A percentile compares a stretch with the other conserved stretches of the same genome.
These are phyloP conservation scores for Sylvicapra grimmia DNA, from an alignment of 2,113 vertebrate species.

Conservation along the genomic window DNA sequence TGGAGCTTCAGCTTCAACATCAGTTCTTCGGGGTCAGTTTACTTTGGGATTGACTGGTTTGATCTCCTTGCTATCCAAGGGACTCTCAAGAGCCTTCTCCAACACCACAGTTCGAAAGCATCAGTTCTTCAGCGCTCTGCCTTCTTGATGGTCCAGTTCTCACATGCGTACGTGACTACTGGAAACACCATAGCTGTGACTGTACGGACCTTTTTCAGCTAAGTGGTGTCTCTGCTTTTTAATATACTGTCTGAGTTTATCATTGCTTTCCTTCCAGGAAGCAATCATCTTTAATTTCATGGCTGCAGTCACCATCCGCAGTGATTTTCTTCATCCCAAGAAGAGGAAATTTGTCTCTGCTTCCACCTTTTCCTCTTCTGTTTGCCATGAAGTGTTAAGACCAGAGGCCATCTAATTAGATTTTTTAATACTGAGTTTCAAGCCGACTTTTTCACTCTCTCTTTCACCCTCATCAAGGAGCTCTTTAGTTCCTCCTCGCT, in stretches of 20 bases:
- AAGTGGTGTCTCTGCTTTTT: neutral
- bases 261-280: neutral
- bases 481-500: neutral
- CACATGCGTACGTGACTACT: accelerated
- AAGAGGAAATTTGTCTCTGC: neutral
- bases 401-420: neutral
- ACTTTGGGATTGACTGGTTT: neutral
- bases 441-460: neutral
- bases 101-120: neutral
- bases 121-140: neutral
- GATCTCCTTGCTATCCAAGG: neutral
- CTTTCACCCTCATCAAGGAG: neutral
- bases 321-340: neutral
- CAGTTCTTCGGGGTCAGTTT: neutral
- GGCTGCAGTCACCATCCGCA: neutral
- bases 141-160: neutral
- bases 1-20: neutral
- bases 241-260: neutral
- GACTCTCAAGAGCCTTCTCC: neutral
- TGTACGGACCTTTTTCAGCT: neutral
- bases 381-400: neutral
- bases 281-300: neutral
- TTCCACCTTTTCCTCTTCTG: neutral
- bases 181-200: neutral
- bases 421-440: neutral